Percentiles rank a stretch among this genome's conserved stretches.
Evolutionary conservation across 2,113 vertebrate genomes (phyloP).

Genomic region (Glaucidium brasilianum): DNA sequence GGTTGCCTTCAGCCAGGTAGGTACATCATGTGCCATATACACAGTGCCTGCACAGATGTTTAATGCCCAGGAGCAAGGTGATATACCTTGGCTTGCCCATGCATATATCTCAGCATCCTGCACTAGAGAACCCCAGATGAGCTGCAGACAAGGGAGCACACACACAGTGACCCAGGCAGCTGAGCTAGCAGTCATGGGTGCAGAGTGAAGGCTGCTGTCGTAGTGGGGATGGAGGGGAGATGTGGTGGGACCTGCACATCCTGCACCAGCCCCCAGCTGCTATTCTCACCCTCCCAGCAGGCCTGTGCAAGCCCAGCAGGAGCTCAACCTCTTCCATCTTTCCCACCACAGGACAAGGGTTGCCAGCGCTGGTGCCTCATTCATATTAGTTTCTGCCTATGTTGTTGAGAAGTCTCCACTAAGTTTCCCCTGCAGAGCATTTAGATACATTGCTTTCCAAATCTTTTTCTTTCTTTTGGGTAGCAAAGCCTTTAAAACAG

Average conservation of each 20-base stretch:
- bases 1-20: slow-evolving; percentile 74
- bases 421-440: not conserved
- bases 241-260: not conserved
- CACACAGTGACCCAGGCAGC: too few relatives aligned
- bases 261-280: not conserved
- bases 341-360: not conserved
- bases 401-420: not conserved
- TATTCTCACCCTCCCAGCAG: not conserved
- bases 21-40: not conserved
- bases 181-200: not conserved
- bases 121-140: accelerated
- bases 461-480: not conserved
- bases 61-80: not conserved
- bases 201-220: not conserved
- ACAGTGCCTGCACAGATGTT: not conserved
- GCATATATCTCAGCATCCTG: not conserved
- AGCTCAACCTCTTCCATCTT: not conserved
- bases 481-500: not conserved
- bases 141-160: accelerated
- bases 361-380: not conserved
- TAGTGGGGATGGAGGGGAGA: not conserved
- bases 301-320: not conserved
- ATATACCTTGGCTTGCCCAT: not conserved
- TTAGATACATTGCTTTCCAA: not conserved
- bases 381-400: not conserved